Evolutionary conservation across 2,888 invertebrate species (phyloP).

Genomic region (Sesia apiformis): DNA sequence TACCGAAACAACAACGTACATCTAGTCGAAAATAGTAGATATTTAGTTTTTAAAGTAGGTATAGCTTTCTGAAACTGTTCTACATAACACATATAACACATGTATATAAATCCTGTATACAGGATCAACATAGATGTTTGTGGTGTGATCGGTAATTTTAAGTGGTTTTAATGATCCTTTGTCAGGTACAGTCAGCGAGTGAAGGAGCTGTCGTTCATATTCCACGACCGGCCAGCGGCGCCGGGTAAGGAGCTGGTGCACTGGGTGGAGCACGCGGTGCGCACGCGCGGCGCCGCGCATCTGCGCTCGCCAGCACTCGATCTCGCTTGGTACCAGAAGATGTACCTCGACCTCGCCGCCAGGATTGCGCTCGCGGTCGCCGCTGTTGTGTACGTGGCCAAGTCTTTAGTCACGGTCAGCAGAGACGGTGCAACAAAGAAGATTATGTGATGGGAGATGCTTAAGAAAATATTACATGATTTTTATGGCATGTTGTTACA

Average conservation of each 20-base stretch:
- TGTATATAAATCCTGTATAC: too few species aligned
- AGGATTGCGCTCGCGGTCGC: not conserved
- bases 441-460: too few species aligned
- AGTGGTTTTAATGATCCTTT: not conserved
- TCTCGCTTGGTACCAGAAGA: constrained; percentile 34
- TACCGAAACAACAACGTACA: too few species aligned
- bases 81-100: too few species aligned
- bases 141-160: too few species aligned
- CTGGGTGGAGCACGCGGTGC: constrained; percentile 79
- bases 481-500: too few species aligned
- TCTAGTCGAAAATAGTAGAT: too few species aligned
- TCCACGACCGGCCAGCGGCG: constrained; percentile 57
- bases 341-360: constrained; percentile 30
- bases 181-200: constrained; percentile 9
- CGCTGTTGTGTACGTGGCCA: not conserved
- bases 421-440: not conserved
- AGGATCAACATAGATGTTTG: too few species aligned
- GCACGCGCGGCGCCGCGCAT: constrained; percentile 71
- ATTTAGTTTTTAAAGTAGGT: too few species aligned
- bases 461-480: too few species aligned
- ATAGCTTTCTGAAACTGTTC: too few species aligned
- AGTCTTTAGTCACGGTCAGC: not conserved
- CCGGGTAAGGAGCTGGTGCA: constrained; percentile 77
- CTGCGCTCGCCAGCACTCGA: constrained; percentile 33
- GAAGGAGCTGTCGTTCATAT: constrained; percentile 29